Evolutionary conservation across 2,797 vertebrate genomes (phyloP), one percentile per base, ranked within the genome.

Genomic region (Characodon lateralis): DNA sequence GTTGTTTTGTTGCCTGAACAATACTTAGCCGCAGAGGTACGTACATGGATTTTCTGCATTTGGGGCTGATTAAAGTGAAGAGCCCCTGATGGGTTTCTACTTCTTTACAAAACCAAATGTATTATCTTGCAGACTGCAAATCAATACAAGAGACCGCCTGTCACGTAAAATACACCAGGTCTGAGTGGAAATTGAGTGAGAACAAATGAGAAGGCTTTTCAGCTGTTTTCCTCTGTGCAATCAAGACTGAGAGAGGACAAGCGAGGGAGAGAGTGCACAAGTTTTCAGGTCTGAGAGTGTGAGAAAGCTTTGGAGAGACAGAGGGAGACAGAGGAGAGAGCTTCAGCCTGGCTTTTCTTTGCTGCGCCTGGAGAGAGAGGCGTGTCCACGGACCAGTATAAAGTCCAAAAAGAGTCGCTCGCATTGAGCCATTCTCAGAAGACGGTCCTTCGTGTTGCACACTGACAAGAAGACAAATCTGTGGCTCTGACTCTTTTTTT

Each of bases 371-470:
- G 91, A 92, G 88, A 89, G 88, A 93, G 94, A 94, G 95, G 95
- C 93, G 93, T 94, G 94, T 92, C 95, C 87, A 91, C 3, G 79
- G 88, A 89, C 91, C 91, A 90, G 93, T 94, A 95, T 95, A 95
- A 95, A 95, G 94, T 94, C 94, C 92, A 93, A 88, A 91, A 88
- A 92, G 91, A 93, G 89, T 83, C 83, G 87, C 91, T 92, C 78
- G 22, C 88, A 80, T 91, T 86, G 92, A 93, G 89, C 91, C 66
- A 70, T 92, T 94, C 91, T 92, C 91, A 90, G 88, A 82, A 91
- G 85, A 71, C 83, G 84, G 84, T 91, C 80, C 77, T 87, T 90
- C 81, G 89, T 91, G 79, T 82, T 87, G 83, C 89, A 89, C 82
- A 75, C 79, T 80, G 80, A 86, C 89, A 76, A 78, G 83, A 92